phyloP scores from a whole-genome alignment of 2,888 invertebrate genomes.

The Drosophila barbarae region DNA sequence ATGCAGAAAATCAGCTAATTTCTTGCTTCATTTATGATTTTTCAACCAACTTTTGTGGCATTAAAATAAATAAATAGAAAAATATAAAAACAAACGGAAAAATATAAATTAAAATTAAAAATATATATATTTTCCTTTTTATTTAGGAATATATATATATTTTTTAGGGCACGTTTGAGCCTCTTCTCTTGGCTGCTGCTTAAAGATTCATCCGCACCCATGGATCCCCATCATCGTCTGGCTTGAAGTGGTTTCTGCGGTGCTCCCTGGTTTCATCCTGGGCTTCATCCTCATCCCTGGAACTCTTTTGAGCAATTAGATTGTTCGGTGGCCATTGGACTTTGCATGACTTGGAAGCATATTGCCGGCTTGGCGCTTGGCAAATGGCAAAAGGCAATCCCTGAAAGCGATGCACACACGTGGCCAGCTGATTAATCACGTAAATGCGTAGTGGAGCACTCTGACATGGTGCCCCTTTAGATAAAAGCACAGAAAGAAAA shows the following conservation, averaged over 20 bases:
- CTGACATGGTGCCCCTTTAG: slow-evolving; percentile 11
- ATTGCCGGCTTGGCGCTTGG: slow-evolving; percentile 28
- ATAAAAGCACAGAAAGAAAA: not conserved
- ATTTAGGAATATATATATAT: not conserved
- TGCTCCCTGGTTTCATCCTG: not conserved
- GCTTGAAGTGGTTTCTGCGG: slow-evolving; percentile 15
- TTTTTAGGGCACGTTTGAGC: not conserved
- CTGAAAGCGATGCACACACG: slow-evolving; percentile 53
- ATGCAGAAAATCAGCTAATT: not conserved
- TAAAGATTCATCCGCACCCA: slow-evolving; percentile 29
- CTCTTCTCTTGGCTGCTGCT: slow-evolving; percentile 17
- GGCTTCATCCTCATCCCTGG: not conserved
- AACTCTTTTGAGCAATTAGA: slow-evolving; percentile 53
- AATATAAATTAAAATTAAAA: not conserved
- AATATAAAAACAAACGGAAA: not conserved
- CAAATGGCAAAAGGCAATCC: slow-evolving; percentile 27
- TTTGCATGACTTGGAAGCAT: slow-evolving; percentile 71
- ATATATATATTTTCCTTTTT: not conserved
- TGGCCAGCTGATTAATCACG: slow-evolving; percentile 73
- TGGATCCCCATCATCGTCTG: slow-evolving; percentile 16
- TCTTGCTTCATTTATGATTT: too few relatives aligned
- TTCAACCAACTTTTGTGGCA: not conserved
- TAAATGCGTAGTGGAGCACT: slow-evolving; percentile 66
- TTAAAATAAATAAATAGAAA: too few relatives aligned
- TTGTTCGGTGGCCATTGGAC: slow-evolving; percentile 48